Percentiles rank a stretch among this genome's conserved stretches.
These are phyloP conservation scores for Chrysomela aeneicollis DNA, from an alignment of 2,888 invertebrate species.

Conservation along the genomic window DNA sequence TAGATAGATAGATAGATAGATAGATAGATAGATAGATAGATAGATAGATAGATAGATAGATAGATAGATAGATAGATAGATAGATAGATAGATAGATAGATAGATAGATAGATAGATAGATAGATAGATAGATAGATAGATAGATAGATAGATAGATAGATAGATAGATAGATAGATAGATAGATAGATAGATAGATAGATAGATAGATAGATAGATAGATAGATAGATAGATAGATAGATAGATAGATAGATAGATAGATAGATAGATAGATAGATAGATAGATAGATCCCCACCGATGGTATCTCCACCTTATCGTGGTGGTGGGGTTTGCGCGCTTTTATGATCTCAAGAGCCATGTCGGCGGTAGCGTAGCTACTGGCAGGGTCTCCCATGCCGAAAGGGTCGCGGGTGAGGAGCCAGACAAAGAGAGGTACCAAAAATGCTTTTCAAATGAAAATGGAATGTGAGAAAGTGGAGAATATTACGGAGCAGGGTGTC, in stretches of 20 bases:
- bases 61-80: no score
- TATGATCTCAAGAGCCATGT: background rate
- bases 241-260: background rate
- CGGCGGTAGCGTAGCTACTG: background rate
- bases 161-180: background rate
- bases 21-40: no score
- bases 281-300: background rate
- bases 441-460: background rate
- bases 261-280: background rate
- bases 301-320: background rate
- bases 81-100: no score
- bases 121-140: no score
- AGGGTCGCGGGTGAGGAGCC: background rate
- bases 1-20: no score
- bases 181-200: background rate
- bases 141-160: no score
- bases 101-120: no score
- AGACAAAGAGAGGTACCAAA: no score
- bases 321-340: conserved; percentile 6
- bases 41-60: no score
- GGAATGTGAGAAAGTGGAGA: background rate
- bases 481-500: background rate
- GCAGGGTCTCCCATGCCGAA: conserved; percentile 5
- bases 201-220: background rate
- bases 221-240: background rate